Evolutionary conservation across 2,888 invertebrate species (phyloP).

Genomic region (Metopia argyrocephala): DNA sequence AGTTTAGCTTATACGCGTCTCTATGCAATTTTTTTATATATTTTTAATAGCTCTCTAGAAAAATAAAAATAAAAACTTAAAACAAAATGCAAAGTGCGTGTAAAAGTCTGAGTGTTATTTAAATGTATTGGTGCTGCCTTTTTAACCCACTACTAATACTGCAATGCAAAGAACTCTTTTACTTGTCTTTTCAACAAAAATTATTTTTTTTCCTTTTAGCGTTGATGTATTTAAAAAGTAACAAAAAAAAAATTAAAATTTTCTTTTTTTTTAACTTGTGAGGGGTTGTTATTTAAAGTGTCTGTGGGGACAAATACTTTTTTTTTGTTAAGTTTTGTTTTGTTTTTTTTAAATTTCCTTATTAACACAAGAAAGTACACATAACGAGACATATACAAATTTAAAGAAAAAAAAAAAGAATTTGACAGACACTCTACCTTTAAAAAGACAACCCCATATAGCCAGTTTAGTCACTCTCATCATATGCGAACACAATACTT

Average conservation of each 20-base stretch:
- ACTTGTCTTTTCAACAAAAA: conserved; percentile 24
- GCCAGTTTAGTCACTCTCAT: conserved; percentile 24
- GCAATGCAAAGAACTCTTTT: conserved; percentile 28
- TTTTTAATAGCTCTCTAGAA: conserved; percentile 47
- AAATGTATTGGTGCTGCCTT: neutral
- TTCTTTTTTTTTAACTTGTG: conserved; percentile 1
- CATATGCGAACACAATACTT: neutral
- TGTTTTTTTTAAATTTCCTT: conserved; percentile 43
- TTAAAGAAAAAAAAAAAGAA: too few species aligned
- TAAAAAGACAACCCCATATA: conserved; percentile 26
- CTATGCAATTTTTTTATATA: conserved; percentile 39
- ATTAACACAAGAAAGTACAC: conserved; percentile 39
- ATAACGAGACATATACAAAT: neutral
- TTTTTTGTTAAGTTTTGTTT: conserved; percentile 27
- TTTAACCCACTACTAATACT: neutral
- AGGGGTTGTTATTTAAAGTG: conserved; percentile 32
- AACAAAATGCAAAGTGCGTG: neutral
- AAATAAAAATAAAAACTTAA: neutral
- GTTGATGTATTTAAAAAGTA: neutral
- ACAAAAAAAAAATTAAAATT: neutral
- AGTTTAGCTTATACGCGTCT: conserved; percentile 27
- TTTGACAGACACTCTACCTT: neutral
- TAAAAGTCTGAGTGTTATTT: neutral
- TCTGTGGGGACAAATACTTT: conserved; percentile 45
- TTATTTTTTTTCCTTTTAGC: neutral